Evolutionary conservation across 2,888 invertebrate species (phyloP).

Genomic region (Amphipoea oculea): DNA sequence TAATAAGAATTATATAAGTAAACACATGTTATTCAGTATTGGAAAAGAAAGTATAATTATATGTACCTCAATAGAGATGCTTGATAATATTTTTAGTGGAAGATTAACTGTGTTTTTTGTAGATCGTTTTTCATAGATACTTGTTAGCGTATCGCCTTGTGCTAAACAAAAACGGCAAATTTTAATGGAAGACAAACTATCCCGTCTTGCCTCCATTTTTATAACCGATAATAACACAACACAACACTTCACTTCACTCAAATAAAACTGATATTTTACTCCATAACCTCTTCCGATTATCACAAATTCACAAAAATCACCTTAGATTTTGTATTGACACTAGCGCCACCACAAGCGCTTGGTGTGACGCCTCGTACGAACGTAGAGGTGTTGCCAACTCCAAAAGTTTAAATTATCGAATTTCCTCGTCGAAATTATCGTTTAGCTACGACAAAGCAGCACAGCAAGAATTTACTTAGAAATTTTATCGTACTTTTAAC

Average conservation of each 20-base stretch:
- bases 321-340: slow-evolving; percentile 63
- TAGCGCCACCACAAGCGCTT: slow-evolving; percentile 77
- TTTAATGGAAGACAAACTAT: slow-evolving; percentile 91
- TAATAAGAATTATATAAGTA: slow-evolving; percentile 14
- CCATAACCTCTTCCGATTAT: slow-evolving; percentile 79
- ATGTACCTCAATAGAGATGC: slow-evolving; percentile 94
- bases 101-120: slow-evolving; percentile 92
- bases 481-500: not conserved
- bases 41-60: slow-evolving; percentile 42
- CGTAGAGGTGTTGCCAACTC: not conserved
- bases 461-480: not conserved
- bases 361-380: slow-evolving; percentile 42
- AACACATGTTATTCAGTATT: slow-evolving; percentile 12
- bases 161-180: slow-evolving; percentile 94
- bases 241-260: slow-evolving; percentile 64
- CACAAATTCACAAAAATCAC: slow-evolving; percentile 64
- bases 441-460: not conserved
- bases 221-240: slow-evolving; percentile 46
- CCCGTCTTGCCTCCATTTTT: slow-evolving; percentile 91
- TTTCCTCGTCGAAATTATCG: not conserved
- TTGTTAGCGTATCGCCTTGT: slow-evolving; percentile 91
- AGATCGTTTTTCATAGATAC: slow-evolving; percentile 91
- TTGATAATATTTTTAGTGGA: slow-evolving; percentile 94
- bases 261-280: slow-evolving; percentile 66
- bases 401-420: not conserved